phyloP scores from a whole-genome alignment of 2,797 vertebrate genomes.

The Arnoldichthys spilopterus region DNA sequence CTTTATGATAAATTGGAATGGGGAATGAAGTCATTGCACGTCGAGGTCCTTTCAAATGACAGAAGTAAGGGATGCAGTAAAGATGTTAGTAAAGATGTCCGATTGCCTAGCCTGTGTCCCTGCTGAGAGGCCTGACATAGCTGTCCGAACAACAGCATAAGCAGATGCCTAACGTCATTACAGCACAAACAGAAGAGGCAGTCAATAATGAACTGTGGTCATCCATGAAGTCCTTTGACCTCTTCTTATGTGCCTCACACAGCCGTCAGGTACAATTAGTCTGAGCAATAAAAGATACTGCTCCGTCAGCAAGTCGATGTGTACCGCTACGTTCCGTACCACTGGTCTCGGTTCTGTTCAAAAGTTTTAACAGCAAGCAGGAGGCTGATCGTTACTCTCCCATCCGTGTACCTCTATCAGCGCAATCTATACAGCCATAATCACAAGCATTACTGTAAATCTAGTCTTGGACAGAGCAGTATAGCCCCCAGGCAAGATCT shows the following conservation, averaged over 20 bases:
- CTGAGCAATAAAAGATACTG: conserved; percentile 68
- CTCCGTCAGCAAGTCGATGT: conserved; percentile 80
- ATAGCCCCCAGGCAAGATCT: conserved; percentile 27
- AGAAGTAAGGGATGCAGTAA: no score
- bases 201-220: conserved; percentile 60
- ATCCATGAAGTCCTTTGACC: conserved; percentile 43
- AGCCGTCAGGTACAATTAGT: conserved; percentile 65
- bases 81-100: not conserved
- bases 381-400: conserved; percentile 26
- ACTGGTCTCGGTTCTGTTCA: conserved; percentile 55
- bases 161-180: conserved; percentile 59
- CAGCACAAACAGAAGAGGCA: conserved; percentile 55
- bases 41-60: no score
- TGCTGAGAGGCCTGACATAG: conserved; percentile 52
- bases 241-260: conserved; percentile 46
- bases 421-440: conserved; percentile 36
- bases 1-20: not conserved
- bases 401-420: conserved; percentile 32
- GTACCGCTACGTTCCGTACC: conserved; percentile 68
- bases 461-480: conserved; percentile 20
- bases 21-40: not conserved
- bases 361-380: conserved; percentile 26
- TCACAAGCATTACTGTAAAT: conserved; percentile 41
- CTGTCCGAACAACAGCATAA: conserved; percentile 64
- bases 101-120: not conserved